Percentiles rank a stretch among this genome's conserved stretches.
These are phyloP conservation scores for Equus przewalskii DNA, from an alignment of 2,113 vertebrate genomes.

Conservation along the genomic window DNA sequence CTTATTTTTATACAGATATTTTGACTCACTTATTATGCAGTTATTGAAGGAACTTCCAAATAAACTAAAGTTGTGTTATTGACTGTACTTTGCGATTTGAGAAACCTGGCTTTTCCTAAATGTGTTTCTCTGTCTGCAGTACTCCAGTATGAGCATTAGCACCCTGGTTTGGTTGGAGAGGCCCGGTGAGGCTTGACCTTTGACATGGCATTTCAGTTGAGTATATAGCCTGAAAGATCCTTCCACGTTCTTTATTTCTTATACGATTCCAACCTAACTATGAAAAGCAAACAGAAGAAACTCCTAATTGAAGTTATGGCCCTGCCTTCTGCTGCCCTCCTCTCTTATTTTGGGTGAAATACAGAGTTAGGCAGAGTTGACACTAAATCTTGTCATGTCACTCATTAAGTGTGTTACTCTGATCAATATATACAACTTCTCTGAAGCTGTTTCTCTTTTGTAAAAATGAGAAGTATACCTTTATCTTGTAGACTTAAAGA, in stretches of 20 bases:
- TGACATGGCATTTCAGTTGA: background rate
- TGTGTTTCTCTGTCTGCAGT: background rate
- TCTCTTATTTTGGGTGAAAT: background rate
- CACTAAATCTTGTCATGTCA: background rate
- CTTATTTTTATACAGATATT: background rate
- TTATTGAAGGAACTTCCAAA: constrained; percentile 7
- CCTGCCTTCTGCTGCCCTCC: background rate
- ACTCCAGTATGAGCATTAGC: too few relatives aligned
- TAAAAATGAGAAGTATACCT: background rate
- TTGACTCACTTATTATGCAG: background rate
- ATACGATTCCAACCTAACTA: background rate
- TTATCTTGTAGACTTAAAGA: constrained; percentile 34
- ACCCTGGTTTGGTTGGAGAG: background rate
- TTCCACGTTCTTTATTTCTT: background rate
- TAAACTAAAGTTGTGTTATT: background rate
- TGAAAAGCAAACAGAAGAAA: constrained; percentile 15
- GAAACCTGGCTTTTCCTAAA: background rate
- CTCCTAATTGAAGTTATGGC: background rate
- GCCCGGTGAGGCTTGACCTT: background rate
- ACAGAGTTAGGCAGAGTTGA: background rate
- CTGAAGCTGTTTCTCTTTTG: background rate
- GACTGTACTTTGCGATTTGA: background rate
- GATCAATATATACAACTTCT: background rate
- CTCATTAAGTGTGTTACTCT: background rate
- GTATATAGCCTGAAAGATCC: background rate